Percentiles rank a stretch among this genome's conserved stretches.
These are phyloP conservation scores for Grammomys surdaster DNA, from an alignment of 2,113 vertebrate genomes.

Conservation along the genomic window DNA sequence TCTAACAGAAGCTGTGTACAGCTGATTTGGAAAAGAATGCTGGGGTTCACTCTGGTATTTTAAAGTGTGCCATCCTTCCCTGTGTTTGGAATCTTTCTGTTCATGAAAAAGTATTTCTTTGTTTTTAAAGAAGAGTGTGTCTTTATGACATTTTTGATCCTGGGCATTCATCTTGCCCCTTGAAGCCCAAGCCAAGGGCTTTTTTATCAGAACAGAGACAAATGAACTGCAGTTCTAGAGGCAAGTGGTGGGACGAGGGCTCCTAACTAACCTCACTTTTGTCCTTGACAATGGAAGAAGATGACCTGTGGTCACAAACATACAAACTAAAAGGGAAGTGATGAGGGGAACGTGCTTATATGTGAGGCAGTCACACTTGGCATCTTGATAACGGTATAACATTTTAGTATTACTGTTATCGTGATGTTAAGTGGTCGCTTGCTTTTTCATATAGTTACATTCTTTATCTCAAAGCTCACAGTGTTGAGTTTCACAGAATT, in stretches of 20 bases:
- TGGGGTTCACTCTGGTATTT: slow-evolving; percentile 79
- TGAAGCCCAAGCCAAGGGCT: slow-evolving; percentile 63
- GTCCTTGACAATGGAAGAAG: slow-evolving; percentile 31
- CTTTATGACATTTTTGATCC: slow-evolving; percentile 79
- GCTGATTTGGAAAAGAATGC: slow-evolving; percentile 79
- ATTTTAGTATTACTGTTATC: neutral
- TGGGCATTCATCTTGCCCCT: slow-evolving; percentile 71
- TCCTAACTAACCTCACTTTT: slow-evolving; percentile 19
- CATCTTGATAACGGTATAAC: neutral
- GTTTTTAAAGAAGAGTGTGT: slow-evolving; percentile 69
- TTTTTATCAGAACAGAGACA: slow-evolving; percentile 54
- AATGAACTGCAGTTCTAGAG: neutral
- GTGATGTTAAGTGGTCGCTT: neutral
- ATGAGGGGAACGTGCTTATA: neutral
- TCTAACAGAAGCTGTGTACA: slow-evolving; percentile 79
- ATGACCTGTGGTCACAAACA: slow-evolving; percentile 19
- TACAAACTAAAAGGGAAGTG: neutral
- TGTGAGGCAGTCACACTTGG: neutral
- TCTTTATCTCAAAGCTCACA: neutral
- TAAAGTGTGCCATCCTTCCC: slow-evolving; percentile 80
- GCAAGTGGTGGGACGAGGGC: neutral
- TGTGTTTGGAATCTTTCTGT: slow-evolving; percentile 82
- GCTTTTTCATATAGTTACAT: neutral
- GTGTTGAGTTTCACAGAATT: slow-evolving; percentile 21
- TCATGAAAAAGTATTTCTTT: slow-evolving; percentile 78